Conservation (phyloP, 1,140 invertebrate species). For the Oryctes rhinoceros region DNA sequence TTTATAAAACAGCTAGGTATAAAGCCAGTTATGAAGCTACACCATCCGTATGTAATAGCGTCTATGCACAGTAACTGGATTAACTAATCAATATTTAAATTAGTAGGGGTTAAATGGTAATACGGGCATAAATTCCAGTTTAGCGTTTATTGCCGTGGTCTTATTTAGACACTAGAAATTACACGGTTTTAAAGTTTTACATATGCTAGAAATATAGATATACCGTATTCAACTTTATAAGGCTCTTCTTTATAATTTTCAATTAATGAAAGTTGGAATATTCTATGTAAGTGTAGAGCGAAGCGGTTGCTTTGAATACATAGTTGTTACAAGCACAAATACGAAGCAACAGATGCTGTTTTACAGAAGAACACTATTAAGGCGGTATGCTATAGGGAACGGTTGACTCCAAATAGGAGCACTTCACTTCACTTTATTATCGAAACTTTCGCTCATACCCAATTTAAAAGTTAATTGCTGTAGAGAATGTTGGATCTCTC, state of each 20-base stretch:
- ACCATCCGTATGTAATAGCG: not conserved
- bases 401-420: slow-evolving; percentile 11
- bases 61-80: not conserved
- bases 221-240: not conserved
- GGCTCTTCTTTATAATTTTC: not conserved
- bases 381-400: not conserved
- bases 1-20: not conserved
- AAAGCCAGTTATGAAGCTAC: not conserved
- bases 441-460: slow-evolving; percentile 27
- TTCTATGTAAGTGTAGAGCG: not conserved
- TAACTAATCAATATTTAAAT: slow-evolving; percentile 11
- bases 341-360: slow-evolving; percentile 18
- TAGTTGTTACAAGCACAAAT: not conserved
- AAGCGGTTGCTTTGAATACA: not conserved
- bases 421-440: slow-evolving; percentile 30
- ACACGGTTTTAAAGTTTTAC: too few relatives aligned
- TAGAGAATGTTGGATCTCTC: slow-evolving; percentile 17
- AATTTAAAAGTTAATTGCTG: slow-evolving; percentile 37
- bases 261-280: not conserved
- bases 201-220: too few relatives aligned
- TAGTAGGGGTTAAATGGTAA: not conserved
- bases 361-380: not conserved
- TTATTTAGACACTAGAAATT: not conserved
- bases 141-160: not conserved
- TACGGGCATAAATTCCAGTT: not conserved